phyloP scores from a whole-genome alignment of 2,113 vertebrate species.

The Barbus barbus region DNA sequence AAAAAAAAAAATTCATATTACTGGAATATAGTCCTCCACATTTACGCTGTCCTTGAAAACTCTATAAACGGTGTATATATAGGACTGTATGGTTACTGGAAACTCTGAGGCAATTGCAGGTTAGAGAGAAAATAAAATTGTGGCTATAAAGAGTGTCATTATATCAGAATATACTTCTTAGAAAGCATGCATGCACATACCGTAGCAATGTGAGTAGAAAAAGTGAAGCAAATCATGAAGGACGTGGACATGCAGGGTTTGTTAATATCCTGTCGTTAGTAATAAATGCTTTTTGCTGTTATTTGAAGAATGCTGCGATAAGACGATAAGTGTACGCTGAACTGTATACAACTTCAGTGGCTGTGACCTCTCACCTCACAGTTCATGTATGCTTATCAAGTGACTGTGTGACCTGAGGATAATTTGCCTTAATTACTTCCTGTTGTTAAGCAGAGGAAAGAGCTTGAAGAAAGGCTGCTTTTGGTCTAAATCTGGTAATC shows the following conservation, averaged over 20 bases:
- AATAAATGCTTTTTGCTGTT: slow-evolving; percentile 38
- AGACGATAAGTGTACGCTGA: slow-evolving; percentile 59
- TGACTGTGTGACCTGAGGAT: slow-evolving; percentile 84
- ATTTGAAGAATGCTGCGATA: slow-evolving; percentile 62
- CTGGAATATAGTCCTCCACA: slow-evolving; percentile 26
- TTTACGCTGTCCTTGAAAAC: slow-evolving; percentile 45
- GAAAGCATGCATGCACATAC: not conserved
- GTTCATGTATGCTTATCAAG: slow-evolving; percentile 80
- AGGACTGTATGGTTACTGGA: slow-evolving; percentile 43
- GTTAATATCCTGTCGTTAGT: not conserved
- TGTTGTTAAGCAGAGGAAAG: slow-evolving; percentile 80
- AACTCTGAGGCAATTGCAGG: slow-evolving; percentile 50
- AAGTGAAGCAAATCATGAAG: not conserved
- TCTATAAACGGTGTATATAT: slow-evolving; percentile 46
- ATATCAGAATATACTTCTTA: slow-evolving; percentile 32
- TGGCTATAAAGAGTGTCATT: slow-evolving; percentile 48
- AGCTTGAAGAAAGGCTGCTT: slow-evolving; percentile 72
- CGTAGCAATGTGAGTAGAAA: not conserved
- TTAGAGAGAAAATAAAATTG: slow-evolving; percentile 40
- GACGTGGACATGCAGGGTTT: not conserved
- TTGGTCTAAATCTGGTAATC: slow-evolving; percentile 40
- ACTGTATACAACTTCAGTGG: slow-evolving; percentile 72
- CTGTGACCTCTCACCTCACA: slow-evolving; percentile 75
- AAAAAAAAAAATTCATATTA: too few species aligned
- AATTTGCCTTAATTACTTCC: slow-evolving; percentile 87